Base-by-base conservation (phyloP, 2,888 invertebrate genomes). In the Torymus auratus region DNA sequence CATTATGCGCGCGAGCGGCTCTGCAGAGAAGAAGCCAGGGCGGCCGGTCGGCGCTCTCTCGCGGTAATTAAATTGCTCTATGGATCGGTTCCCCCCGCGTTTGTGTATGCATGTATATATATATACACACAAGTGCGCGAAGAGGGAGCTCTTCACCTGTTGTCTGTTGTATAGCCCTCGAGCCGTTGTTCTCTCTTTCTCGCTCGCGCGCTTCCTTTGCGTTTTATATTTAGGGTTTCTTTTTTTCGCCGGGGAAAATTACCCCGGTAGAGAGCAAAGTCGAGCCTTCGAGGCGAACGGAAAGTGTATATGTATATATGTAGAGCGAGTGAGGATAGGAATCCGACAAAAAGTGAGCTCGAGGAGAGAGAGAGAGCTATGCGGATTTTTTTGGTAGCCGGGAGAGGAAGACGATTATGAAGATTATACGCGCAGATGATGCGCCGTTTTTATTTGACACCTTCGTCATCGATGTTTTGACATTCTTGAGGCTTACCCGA, bases 41-140 rank as follows among this genome's bases (percentile, higher is more conserved):
- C 2, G 60, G 14, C 7, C 41, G 41, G 41, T 41, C 41, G 41
- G 41, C 7, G 7, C 41, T 41, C 41, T 41, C 41, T 5, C 41
- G 20, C 52, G 76, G 76, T 77, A 77, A 81, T 81, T 81, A 81
- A 81, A 81, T 81, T 56, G 67, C 69, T 41, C 41, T 41, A 41
- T 41, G 41, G 41, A 41, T 41, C 58, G 13, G 23, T 56, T 56
- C 20, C 17, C n/a, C 12, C 3, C 56, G 56, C 71, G 60, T 20
- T 20, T 55, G 41, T 73, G 10, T 60, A 52, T 23, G 58, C 7
- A 17, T 60, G 60, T 60, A 60, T 60, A 20, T n/a, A 60, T 60
- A 41, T 41, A 28, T 28, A 28, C 3, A 41, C 7, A 41, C 7
- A 41, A 7, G 7, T 14, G 28, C 15, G 12, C 12, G 23, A n/a